phyloP scores from a whole-genome alignment of 2,888 invertebrate species.

The Heliconius charithonia region DNA sequence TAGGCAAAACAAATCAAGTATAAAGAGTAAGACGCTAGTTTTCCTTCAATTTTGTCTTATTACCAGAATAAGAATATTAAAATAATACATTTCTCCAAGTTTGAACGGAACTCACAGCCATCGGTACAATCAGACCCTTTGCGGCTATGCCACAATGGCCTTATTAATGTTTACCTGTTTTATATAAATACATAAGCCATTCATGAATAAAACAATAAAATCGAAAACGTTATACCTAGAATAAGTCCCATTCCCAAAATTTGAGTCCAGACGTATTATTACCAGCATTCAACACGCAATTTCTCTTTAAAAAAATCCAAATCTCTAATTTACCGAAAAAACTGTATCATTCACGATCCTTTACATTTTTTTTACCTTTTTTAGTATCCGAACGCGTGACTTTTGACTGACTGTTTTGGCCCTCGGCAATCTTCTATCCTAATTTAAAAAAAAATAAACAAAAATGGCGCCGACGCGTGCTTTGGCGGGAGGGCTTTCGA shows the following conservation, averaged over 20 bases:
- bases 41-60: too few relatives aligned
- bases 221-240: conserved; percentile 42
- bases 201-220: conserved; percentile 27
- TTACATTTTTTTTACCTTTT: conserved; percentile 64
- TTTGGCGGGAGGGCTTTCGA: conserved; percentile 70
- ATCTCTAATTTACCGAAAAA: conserved; percentile 82
- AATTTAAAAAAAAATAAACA: conserved; percentile 64
- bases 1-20: not conserved
- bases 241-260: conserved; percentile 51
- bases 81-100: too few relatives aligned
- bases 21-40: not conserved
- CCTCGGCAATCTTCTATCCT: conserved; percentile 71
- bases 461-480: conserved; percentile 68
- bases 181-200: not conserved
- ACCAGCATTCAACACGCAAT: conserved; percentile 75
- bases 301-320: conserved; percentile 70
- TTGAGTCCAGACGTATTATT: conserved; percentile 71
- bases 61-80: too few relatives aligned
- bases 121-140: not conserved
- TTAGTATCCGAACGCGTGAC: conserved; percentile 72
- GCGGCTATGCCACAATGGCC: not conserved
- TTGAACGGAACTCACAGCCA: too few relatives aligned
- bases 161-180: not conserved
- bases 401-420: conserved; percentile 82
- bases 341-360: conserved; percentile 79